Conservation (phyloP, 1,140 invertebrate species). For the Nasonia longicornis region DNA sequence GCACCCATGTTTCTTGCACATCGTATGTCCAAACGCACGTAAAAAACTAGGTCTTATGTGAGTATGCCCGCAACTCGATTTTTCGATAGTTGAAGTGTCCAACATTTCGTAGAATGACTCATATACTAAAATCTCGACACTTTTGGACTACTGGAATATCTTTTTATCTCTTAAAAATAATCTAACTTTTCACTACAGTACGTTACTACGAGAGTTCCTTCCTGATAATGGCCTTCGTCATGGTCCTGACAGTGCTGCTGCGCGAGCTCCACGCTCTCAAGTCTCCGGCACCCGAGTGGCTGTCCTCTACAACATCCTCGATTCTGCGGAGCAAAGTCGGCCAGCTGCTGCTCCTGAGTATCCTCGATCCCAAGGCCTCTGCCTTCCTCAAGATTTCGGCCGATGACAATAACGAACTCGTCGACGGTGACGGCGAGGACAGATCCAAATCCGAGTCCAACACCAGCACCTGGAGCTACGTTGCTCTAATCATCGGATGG, state of each 20-base stretch:
- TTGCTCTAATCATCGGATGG: constrained; percentile 54
- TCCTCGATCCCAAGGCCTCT: constrained; percentile 58
- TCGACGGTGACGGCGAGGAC: neutral
- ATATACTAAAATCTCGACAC: too few species aligned
- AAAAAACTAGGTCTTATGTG: too few species aligned
- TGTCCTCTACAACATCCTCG: constrained; percentile 40
- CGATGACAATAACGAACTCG: constrained; percentile 57
- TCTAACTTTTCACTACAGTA: constrained; percentile 55
- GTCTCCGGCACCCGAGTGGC: constrained; percentile 50
- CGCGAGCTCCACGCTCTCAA: constrained; percentile 49
- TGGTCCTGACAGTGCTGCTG: constrained; percentile 65
- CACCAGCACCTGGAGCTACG: constrained; percentile 50
- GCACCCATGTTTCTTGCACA: too few species aligned
- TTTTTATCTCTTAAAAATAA: too few species aligned
- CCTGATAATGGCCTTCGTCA: constrained; percentile 58
- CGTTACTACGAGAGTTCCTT: constrained; percentile 49
- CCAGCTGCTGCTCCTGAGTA: constrained; percentile 56
- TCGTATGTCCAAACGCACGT: too few species aligned
- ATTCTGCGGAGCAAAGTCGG: constrained; percentile 52
- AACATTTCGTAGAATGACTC: too few species aligned
- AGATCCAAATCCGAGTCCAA: constrained; percentile 34
- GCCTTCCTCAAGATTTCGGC: constrained; percentile 51
- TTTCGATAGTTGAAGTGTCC: too few species aligned
- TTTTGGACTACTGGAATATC: too few species aligned
- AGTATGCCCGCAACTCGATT: too few species aligned